phyloP scores from a whole-genome alignment of 2,888 invertebrate species.

The Eucriotettix oculatus region DNA sequence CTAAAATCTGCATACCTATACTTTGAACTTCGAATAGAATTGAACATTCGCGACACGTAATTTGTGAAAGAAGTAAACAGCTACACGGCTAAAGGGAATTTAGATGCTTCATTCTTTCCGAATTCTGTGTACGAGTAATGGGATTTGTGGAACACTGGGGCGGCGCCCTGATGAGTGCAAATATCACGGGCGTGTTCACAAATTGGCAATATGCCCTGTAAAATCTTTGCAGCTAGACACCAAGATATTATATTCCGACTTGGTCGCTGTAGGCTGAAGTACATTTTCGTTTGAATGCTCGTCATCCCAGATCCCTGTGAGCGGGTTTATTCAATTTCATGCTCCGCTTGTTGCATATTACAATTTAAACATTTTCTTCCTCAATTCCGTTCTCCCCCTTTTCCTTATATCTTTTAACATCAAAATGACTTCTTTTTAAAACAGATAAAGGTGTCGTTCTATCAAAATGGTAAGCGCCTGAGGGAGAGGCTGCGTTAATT shows the following conservation, averaged over 20 bases:
- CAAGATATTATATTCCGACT: slow-evolving; percentile 9
- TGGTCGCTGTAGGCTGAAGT: slow-evolving; percentile 1
- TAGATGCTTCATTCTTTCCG: too few relatives aligned
- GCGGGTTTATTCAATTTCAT: slow-evolving; percentile 24
- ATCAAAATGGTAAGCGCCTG: neutral
- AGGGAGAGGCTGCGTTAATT: neutral
- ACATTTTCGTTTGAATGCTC: slow-evolving; percentile 8
- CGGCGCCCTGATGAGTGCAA: too few relatives aligned
- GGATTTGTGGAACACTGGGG: too few relatives aligned
- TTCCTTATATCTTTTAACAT: slow-evolving; percentile 1
- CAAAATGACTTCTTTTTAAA: neutral
- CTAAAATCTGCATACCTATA: too few relatives aligned
- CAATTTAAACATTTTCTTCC: slow-evolving; percentile 17
- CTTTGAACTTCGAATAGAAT: too few relatives aligned
- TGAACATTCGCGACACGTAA: too few relatives aligned
- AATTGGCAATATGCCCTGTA: too few relatives aligned
- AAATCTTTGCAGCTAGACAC: slow-evolving; percentile 9
- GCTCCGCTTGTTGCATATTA: slow-evolving; percentile 22
- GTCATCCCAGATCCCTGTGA: neutral
- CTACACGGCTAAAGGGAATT: too few relatives aligned
- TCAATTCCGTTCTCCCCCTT: neutral
- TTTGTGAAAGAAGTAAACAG: too few relatives aligned
- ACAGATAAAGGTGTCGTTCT: neutral
- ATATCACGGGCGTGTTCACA: too few relatives aligned
- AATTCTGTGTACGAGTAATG: too few relatives aligned